These are phyloP conservation scores for Fratercula arctica DNA, from an alignment of 2,797 vertebrate species.

Conservation along the genomic window DNA sequence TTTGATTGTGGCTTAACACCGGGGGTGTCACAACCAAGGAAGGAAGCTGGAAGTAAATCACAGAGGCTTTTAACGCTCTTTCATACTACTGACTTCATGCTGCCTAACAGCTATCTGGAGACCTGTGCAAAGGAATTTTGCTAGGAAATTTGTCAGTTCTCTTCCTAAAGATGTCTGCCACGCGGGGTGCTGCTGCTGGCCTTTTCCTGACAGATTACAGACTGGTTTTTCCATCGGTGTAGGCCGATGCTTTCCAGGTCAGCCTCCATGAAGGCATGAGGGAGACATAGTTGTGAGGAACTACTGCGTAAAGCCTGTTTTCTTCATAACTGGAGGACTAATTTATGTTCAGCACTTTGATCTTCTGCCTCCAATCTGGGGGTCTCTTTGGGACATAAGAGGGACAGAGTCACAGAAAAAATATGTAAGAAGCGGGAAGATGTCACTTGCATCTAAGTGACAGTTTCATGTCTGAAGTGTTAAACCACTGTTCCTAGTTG, in stretches of 20 bases:
- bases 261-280: not conserved
- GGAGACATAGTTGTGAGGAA: not conserved
- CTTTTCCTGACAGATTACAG: not conserved
- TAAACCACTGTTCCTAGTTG: constrained; percentile 13
- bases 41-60: not conserved
- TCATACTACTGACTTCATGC: not conserved
- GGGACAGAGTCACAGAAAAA: not conserved
- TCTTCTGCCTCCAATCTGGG: not conserved
- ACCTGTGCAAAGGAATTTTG: not conserved
- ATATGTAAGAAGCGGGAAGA: not conserved
- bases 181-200: not conserved
- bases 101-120: not conserved
- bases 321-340: not conserved
- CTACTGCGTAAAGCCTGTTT: not conserved
- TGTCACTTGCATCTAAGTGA: not conserved
- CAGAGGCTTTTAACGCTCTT: not conserved
- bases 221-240: not conserved
- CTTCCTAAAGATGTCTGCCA: not conserved
- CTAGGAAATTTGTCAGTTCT: not conserved
- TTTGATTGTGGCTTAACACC: not conserved
- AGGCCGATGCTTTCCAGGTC: not conserved
- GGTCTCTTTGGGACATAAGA: not conserved
- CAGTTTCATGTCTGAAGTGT: not conserved
- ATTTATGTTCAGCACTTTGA: not conserved
- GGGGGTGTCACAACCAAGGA: not conserved